Conservation (phyloP, 2,797 vertebrate genomes). For the Coendou prehensilis region DNA sequence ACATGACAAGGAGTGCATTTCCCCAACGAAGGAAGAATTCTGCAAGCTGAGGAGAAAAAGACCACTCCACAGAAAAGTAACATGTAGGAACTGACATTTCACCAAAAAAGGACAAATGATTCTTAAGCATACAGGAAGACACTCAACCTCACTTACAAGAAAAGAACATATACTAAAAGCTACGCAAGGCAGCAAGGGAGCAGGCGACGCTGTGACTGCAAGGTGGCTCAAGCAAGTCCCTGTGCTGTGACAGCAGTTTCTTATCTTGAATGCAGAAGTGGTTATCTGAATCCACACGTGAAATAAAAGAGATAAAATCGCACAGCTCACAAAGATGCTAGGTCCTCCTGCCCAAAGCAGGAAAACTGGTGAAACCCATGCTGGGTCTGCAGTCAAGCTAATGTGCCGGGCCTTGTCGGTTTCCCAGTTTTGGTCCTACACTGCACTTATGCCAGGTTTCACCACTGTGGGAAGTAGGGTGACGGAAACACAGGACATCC, state of each 20-base stretch:
- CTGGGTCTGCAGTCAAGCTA: neutral
- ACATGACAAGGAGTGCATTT: neutral
- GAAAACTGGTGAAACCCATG: neutral
- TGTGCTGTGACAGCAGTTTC: neutral
- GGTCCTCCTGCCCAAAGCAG: neutral
- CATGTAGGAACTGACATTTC: neutral
- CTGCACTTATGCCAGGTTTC: neutral
- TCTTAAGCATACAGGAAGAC: neutral
- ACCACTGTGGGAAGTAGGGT: neutral
- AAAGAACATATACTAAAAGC: constrained; percentile 42
- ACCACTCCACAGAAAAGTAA: constrained; percentile 6
- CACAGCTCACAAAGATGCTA: neutral
- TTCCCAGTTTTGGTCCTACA: neutral
- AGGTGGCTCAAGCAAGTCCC: neutral
- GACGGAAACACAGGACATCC: neutral
- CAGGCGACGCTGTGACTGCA: neutral
- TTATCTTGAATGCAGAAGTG: neutral
- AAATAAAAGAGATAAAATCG: neutral
- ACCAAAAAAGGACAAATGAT: neutral
- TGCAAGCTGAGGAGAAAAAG: neutral
- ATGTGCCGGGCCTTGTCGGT: neutral
- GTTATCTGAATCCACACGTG: accelerated
- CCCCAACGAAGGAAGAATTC: neutral
- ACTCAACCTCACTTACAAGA: neutral
- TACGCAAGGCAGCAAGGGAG: neutral